phyloP scores from a whole-genome alignment of 2,888 invertebrate species.

The Drosophila anceps region DNA sequence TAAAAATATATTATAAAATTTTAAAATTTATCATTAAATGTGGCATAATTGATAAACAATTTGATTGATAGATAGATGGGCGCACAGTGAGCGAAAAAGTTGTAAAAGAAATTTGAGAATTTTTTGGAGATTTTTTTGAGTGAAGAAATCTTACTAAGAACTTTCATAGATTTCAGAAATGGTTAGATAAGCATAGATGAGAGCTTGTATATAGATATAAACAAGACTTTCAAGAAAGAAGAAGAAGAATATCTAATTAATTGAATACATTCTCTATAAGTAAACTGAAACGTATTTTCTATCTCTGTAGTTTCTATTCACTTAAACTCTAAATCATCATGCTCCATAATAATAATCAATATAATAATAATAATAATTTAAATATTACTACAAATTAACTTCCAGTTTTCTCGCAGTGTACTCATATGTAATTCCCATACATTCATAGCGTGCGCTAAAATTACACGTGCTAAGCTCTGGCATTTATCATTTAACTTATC shows the following conservation, averaged over 20 bases:
- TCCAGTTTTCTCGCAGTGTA: constrained; percentile 20
- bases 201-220: no score
- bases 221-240: no score
- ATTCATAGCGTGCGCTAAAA: constrained; percentile 3
- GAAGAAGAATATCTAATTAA: no score
- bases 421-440: constrained; percentile 16
- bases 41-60: constrained; percentile 37
- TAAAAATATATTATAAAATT: constrained; percentile 37
- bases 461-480: constrained; percentile 18
- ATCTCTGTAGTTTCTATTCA: no score
- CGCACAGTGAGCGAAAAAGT: constrained; percentile 1
- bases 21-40: constrained; percentile 48
- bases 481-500: constrained; percentile 16
- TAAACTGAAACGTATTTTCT: no score
- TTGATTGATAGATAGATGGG: constrained; percentile 17
- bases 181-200: no score
- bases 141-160: no score
- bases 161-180: not conserved
- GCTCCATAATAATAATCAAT: no score
- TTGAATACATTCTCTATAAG: no score
- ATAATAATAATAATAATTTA: no score
- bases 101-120: not conserved
- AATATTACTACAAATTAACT: not conserved
- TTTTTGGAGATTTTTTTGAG: not conserved
- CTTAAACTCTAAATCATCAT: no score